Conservation (phyloP, 2,888 invertebrate genomes). For the Rhynchonema sp. region DNA sequence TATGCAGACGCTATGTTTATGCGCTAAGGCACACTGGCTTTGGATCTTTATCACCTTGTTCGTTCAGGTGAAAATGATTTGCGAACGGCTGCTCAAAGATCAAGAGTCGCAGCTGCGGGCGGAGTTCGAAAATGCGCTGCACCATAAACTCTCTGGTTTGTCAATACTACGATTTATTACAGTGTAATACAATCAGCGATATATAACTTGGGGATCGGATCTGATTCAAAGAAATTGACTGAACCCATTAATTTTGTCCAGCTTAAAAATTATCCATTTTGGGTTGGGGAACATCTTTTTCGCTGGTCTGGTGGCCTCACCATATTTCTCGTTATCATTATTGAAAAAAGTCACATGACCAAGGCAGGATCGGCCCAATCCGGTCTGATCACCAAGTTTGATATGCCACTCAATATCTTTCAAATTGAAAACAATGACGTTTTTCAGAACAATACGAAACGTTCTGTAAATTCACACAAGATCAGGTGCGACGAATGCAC, state of each 20-base stretch:
- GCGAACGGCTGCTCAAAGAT: conserved; percentile 86
- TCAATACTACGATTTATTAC: neutral
- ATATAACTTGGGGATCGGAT: neutral
- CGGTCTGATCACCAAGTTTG: too few species aligned
- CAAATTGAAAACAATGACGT: too few species aligned
- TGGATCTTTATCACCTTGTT: neutral
- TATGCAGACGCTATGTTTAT: too few species aligned
- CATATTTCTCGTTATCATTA: too few species aligned
- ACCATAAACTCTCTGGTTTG: conserved; percentile 57
- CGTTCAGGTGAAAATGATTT: conserved; percentile 70
- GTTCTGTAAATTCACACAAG: conserved; percentile 91
- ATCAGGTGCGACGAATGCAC: conserved; percentile 62
- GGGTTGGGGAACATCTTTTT: too few species aligned
- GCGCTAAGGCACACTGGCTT: neutral
- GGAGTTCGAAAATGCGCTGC: conserved; percentile 80
- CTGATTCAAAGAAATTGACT: too few species aligned
- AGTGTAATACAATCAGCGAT: neutral
- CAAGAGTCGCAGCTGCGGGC: conserved; percentile 77
- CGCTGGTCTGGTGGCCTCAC: too few species aligned
- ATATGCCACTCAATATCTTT: too few species aligned
- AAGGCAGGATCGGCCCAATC: too few species aligned
- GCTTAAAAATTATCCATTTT: too few species aligned
- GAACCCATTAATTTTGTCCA: too few species aligned
- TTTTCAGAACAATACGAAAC: conserved; percentile 80
- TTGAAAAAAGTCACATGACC: too few species aligned